Evolutionary conservation across 2,888 invertebrate species (phyloP).

Genomic region (Prostheceraeus crozeri): DNA sequence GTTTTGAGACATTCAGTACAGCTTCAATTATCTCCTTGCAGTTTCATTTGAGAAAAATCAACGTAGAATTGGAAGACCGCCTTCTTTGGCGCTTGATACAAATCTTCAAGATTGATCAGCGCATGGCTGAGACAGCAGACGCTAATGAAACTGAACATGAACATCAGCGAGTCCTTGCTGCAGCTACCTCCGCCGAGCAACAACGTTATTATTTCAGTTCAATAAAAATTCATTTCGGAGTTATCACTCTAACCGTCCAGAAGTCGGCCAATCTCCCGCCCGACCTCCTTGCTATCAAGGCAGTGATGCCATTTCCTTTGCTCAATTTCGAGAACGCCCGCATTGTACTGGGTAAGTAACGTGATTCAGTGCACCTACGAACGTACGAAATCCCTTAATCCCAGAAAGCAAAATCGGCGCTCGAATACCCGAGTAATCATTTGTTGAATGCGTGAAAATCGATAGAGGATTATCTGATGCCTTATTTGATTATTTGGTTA

Average conservation of each 20-base stretch:
- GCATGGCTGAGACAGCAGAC: no score
- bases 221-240: constrained; percentile 69
- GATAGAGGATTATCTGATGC: no score
- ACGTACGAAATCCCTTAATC: no score
- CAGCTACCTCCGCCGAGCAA: constrained; percentile 71
- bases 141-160: no score
- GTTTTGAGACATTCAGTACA: no score
- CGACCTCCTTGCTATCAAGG: constrained; percentile 72
- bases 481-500: no score
- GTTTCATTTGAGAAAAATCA: constrained; percentile 66
- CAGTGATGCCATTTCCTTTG: constrained; percentile 75
- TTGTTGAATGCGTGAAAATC: no score
- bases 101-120: constrained; percentile 45
- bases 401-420: no score
- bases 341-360: constrained; percentile 66
- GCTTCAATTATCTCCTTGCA: constrained; percentile 1
- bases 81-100: constrained; percentile 67
- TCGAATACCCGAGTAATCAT: no score
- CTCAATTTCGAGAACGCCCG: constrained; percentile 93
- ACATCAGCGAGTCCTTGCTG: constrained; percentile 69
- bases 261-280: constrained; percentile 74
- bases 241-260: constrained; percentile 77
- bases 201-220: constrained; percentile 77
- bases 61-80: constrained; percentile 77
- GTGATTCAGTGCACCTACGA: no score